These are phyloP conservation scores for Dicerorhinus sumatrensis DNA, from an alignment of 2,113 vertebrate genomes.

Conservation along the genomic window DNA sequence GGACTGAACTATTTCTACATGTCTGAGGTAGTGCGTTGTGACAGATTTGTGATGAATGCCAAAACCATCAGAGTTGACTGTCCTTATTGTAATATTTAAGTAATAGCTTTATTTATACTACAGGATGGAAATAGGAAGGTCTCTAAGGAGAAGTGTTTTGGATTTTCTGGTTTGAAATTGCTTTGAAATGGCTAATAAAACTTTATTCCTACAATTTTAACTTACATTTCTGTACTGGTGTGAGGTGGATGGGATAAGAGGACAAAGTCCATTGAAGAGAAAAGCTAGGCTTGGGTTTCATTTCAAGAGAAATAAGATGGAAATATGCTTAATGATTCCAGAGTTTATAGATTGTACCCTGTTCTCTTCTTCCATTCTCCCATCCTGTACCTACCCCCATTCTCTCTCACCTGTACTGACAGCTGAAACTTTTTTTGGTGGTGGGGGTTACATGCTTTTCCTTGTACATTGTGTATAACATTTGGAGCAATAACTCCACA, in stretches of 20 bases:
- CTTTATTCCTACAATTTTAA: neutral
- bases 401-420: neutral
- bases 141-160: neutral
- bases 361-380: neutral
- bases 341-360: neutral
- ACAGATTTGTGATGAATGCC: neutral
- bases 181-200: slow-evolving; percentile 37
- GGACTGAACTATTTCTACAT: neutral
- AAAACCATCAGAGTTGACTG: neutral
- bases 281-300: neutral
- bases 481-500: neutral
- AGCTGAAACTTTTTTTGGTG: neutral
- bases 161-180: neutral
- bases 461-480: neutral
- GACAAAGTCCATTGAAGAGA: neutral
- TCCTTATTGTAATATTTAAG: neutral
- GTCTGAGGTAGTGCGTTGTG: neutral
- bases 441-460: neutral
- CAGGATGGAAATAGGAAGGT: neutral
- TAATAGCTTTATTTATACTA: neutral
- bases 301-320: neutral
- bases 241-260: neutral
- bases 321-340: neutral
- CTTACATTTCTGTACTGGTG: neutral
- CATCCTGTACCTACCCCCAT: rapidly evolving